Evolutionary conservation across 35 echinoderm and acorn worm species (phyloP).

Genomic region (Strongylocentrotus purpuratus): DNA sequence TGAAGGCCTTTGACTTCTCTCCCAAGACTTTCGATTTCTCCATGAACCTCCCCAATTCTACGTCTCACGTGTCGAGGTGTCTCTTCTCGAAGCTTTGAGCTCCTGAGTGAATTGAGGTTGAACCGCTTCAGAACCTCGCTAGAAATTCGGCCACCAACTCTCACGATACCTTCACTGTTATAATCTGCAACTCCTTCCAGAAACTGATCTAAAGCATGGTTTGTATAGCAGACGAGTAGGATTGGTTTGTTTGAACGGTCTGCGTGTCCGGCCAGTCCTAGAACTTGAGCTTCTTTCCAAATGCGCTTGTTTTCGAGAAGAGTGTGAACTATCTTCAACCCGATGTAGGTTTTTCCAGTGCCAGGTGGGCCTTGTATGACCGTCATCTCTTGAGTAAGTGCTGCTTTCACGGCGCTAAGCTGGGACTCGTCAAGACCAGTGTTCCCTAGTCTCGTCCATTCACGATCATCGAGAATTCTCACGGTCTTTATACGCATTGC

Average conservation of each 20-base stretch:
- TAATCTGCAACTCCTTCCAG: slow-evolving; percentile 83
- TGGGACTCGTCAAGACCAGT: slow-evolving; percentile 80
- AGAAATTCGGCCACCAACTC: slow-evolving; percentile 83
- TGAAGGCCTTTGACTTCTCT: slow-evolving; percentile 45
- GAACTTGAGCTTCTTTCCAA: slow-evolving; percentile 53
- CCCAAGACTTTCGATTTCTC: slow-evolving; percentile 23
- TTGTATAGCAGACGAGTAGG: slow-evolving; percentile 88
- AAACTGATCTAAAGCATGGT: slow-evolving; percentile 97
- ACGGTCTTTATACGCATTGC: slow-evolving; percentile 16
- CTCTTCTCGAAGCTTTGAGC: slow-evolving; percentile 31
- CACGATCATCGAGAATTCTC: neutral
- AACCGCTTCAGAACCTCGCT: slow-evolving; percentile 76
- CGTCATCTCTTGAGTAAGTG: slow-evolving; percentile 83
- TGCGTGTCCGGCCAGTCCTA: neutral
- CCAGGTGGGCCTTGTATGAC: slow-evolving; percentile 97
- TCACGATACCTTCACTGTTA: slow-evolving; percentile 67
- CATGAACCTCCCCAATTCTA: slow-evolving; percentile 41
- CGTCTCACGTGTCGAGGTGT: slow-evolving; percentile 47
- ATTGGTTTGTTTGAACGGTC: slow-evolving; percentile 59
- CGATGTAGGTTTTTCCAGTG: slow-evolving; percentile 95
- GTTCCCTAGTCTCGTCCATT: slow-evolving; percentile 58
- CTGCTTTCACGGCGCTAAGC: slow-evolving; percentile 68
- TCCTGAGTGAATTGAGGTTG: slow-evolving; percentile 69
- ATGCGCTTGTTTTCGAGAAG: slow-evolving; percentile 68
- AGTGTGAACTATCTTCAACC: slow-evolving; percentile 87